Conservation (phyloP, 2,113 vertebrate genomes). For the Gambusia holbrooki region DNA sequence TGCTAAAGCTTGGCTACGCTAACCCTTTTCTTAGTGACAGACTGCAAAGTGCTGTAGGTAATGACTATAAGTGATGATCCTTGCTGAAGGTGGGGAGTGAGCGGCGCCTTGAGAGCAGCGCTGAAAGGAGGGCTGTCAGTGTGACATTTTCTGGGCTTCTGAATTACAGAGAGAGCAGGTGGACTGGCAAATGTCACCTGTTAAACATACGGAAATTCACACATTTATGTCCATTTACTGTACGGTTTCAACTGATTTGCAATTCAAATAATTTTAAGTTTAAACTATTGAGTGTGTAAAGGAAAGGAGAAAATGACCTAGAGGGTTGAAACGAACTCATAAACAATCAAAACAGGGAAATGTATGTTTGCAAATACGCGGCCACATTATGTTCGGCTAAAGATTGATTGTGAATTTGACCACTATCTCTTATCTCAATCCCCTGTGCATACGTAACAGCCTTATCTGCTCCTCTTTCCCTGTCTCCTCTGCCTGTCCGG, state of each 20-base stretch:
- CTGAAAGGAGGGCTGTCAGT: slow-evolving; percentile 62
- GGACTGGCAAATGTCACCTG: slow-evolving; percentile 64
- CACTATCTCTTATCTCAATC: slow-evolving; percentile 76
- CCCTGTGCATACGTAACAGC: slow-evolving; percentile 76
- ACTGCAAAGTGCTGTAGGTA: slow-evolving; percentile 70
- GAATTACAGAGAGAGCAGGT: slow-evolving; percentile 58
- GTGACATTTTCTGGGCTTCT: slow-evolving; percentile 70
- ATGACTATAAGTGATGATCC: slow-evolving; percentile 70
- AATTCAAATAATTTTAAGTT: slow-evolving; percentile 21
- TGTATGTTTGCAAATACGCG: slow-evolving; percentile 55
- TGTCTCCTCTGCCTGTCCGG: slow-evolving; percentile 73
- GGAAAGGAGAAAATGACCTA: slow-evolving; percentile 37
- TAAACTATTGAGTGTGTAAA: slow-evolving; percentile 23
- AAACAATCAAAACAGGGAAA: slow-evolving; percentile 42
- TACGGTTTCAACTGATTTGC: slow-evolving; percentile 21
- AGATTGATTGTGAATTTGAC: slow-evolving; percentile 78
- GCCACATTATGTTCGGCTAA: slow-evolving; percentile 41
- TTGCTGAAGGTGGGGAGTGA: slow-evolving; percentile 48
- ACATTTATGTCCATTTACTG: slow-evolving; percentile 34
- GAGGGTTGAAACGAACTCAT: slow-evolving; percentile 21
- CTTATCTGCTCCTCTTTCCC: slow-evolving; percentile 74
- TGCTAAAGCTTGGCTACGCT: slow-evolving; percentile 56
- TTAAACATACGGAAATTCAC: slow-evolving; percentile 42
- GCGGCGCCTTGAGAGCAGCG: slow-evolving; percentile 57
- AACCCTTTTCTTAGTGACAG: slow-evolving; percentile 50